Percentiles rank a stretch among this genome's conserved stretches.
phyloP scores from a whole-genome alignment of 30 jellyfish, hydroid and myxozoan species.

The Aurelia sp. region DNA sequence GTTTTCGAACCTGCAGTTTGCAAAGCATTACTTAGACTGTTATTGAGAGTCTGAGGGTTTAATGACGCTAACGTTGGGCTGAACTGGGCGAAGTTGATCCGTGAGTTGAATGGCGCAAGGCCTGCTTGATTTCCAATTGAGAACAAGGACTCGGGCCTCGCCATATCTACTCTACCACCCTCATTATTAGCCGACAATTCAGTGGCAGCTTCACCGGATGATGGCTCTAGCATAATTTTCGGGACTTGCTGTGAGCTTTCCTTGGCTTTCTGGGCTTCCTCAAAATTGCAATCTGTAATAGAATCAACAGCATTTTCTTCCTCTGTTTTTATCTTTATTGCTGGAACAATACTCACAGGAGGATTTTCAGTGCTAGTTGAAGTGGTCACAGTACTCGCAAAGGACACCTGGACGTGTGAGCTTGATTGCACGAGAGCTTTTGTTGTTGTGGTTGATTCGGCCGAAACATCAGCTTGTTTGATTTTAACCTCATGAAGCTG shows the following conservation, averaged over 20 bases:
- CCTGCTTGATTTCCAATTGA: conserved; percentile 57
- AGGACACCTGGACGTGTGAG: background rate
- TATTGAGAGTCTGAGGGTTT: conserved; percentile 74
- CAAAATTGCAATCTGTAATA: conserved; percentile 78
- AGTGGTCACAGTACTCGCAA: background rate
- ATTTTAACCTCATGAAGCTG: conserved; percentile 11
- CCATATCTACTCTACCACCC: conserved; percentile 26
- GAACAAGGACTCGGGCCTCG: conserved; percentile 39
- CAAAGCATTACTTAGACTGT: conserved; percentile 76
- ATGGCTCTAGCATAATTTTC: conserved; percentile 50
- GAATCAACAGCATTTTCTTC: conserved; percentile 83
- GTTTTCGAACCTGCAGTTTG: conserved; percentile 34
- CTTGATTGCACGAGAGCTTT: background rate
- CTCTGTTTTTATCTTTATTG: conserved; percentile 44
- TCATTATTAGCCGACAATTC: conserved; percentile 27
- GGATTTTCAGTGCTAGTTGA: conserved; percentile 10
- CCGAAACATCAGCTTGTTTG: background rate
- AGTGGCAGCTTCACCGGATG: conserved; percentile 43
- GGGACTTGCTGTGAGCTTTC: conserved; percentile 64
- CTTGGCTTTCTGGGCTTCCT: conserved; percentile 46
- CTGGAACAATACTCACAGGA: conserved; percentile 1
- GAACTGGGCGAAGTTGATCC: conserved; percentile 64
- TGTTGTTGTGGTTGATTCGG: background rate
- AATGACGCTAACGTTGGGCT: conserved; percentile 85
- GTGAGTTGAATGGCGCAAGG: conserved; percentile 50